phyloP scores from a whole-genome alignment of 53 echinoderm and acorn worm species.

The Stichopus horrens region DNA sequence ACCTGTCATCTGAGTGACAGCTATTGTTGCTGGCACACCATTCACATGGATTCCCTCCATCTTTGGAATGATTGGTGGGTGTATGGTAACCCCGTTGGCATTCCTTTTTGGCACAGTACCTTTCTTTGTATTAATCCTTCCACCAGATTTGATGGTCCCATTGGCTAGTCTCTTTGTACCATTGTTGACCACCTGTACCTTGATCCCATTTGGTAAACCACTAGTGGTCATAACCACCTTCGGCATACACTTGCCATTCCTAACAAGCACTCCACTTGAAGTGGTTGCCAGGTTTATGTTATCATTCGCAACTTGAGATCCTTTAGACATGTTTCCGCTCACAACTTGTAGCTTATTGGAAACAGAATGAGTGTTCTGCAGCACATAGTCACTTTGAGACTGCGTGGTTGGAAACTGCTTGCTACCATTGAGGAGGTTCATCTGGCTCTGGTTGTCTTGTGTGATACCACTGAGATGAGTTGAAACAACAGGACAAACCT shows the following conservation, averaged over 20 bases:
- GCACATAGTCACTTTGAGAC: slow-evolving; percentile 2
- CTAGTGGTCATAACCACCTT: slow-evolving; percentile 40
- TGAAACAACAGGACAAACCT: slow-evolving; percentile 8
- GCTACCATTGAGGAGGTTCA: background rate
- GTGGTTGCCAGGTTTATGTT: slow-evolving; percentile 2
- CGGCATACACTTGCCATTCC: background rate
- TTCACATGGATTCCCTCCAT: slow-evolving; percentile 40
- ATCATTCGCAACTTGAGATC: background rate
- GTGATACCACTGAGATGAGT: background rate
- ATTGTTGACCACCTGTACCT: slow-evolving; percentile 29
- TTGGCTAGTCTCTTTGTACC: slow-evolving; percentile 42
- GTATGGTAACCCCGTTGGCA: slow-evolving; percentile 50
- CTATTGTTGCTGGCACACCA: slow-evolving; percentile 54
- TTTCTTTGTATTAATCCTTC: slow-evolving; percentile 11
- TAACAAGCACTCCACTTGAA: slow-evolving; percentile 10
- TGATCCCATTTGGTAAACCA: slow-evolving; percentile 30
- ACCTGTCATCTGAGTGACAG: slow-evolving; percentile 71
- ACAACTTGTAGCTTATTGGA: slow-evolving; percentile 3
- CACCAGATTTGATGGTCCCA: slow-evolving; percentile 40
- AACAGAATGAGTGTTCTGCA: background rate
- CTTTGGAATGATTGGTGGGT: slow-evolving; percentile 78
- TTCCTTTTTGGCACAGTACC: slow-evolving; percentile 61
- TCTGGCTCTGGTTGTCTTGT: background rate
- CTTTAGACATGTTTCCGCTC: slow-evolving; percentile 21
- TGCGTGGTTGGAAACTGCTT: background rate